Conservation (phyloP, 1,140 invertebrate species). For the Bombus confusus region DNA sequence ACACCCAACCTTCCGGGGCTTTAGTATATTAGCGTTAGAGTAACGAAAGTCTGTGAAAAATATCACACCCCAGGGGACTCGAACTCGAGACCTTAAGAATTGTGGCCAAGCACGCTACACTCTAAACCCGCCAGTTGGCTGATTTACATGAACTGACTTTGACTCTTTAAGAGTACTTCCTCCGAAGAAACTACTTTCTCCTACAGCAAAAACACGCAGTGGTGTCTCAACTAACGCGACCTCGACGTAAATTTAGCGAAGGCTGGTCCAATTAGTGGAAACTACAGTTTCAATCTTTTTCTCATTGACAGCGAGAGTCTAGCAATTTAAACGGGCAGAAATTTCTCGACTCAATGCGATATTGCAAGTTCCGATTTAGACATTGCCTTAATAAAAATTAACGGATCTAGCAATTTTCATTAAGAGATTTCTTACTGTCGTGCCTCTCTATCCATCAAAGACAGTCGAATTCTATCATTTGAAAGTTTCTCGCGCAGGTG, state of each 20-base stretch:
- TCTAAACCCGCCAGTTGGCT: neutral
- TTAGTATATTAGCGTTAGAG: neutral
- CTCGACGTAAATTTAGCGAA: neutral
- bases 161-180: too few species aligned
- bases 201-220: neutral
- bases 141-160: neutral
- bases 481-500: too few species aligned
- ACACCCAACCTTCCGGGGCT: neutral
- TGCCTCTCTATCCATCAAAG: too few species aligned
- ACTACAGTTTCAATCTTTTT: too few species aligned
- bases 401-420: too few species aligned
- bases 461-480: too few species aligned
- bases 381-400: neutral
- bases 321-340: neutral
- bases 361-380: neutral
- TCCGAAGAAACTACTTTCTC: neutral
- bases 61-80: neutral
- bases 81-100: neutral
- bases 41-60: neutral
- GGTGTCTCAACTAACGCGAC: neutral
- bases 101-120: neutral
- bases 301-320: neutral
- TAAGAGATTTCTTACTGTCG: too few species aligned
- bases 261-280: neutral
- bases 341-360: neutral